Percentiles rank a stretch among this genome's conserved stretches.
phyloP scores from a whole-genome alignment of 2,797 vertebrate genomes.

The Rhinophrynus dorsalis region DNA sequence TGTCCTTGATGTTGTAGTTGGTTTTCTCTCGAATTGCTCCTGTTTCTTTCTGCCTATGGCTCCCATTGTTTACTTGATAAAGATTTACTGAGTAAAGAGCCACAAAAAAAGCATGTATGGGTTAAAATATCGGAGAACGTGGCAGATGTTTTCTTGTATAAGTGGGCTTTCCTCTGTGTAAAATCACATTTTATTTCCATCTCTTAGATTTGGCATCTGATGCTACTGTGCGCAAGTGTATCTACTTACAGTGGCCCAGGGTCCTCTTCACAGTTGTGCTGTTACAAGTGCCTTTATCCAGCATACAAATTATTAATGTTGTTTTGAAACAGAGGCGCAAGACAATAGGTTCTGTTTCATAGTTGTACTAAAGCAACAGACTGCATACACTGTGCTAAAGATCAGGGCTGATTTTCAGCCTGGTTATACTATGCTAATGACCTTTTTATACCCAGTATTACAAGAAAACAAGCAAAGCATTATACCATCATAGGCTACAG shows the following conservation, averaged over 20 bases:
- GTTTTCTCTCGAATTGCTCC: no score
- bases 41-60: no score
- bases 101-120: background rate
- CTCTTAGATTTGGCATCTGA: background rate
- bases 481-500: no score
- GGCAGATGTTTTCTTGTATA: background rate
- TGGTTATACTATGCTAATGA: no score
- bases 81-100: no score
- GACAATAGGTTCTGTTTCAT: background rate
- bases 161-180: background rate
- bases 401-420: no score
- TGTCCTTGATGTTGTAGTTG: no score
- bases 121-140: background rate
- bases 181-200: background rate
- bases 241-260: conserved; percentile 1
- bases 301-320: conserved; percentile 16
- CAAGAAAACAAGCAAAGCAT: no score
- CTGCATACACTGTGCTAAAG: no score
- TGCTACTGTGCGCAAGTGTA: background rate
- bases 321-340: conserved; percentile 6
- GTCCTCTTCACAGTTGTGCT: background rate
- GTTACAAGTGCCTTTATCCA: background rate
- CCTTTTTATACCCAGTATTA: no score
- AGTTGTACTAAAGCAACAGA: background rate
- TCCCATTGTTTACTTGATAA: no score